Evolutionary conservation across 2,888 invertebrate species (phyloP).

Genomic region (Thelaira solivaga): DNA sequence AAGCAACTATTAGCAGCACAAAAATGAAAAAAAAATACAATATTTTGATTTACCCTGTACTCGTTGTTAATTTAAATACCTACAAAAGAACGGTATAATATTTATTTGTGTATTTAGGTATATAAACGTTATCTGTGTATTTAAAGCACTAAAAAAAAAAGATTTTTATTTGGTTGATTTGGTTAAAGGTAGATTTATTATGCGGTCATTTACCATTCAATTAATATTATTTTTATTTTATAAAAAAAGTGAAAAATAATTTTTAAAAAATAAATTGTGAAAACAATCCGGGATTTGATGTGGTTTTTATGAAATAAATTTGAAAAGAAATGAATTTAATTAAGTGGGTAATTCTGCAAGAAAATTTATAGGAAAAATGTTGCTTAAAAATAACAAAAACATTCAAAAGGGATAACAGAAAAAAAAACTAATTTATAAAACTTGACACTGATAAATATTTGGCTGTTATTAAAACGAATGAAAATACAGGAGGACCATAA

Average conservation of each 20-base stretch:
- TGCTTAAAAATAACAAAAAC: too few species aligned
- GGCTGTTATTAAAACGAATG: too few species aligned
- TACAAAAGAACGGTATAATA: neutral
- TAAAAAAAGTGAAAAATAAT: slow-evolving; percentile 21
- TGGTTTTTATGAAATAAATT: neutral
- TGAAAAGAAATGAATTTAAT: neutral
- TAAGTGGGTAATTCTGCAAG: too few species aligned
- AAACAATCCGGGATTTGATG: neutral
- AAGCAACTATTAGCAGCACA: too few species aligned
- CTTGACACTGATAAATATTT: too few species aligned
- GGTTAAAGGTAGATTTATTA: slow-evolving; percentile 45
- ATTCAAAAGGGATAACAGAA: too few species aligned
- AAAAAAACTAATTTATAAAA: too few species aligned
- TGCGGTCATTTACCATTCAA: slow-evolving; percentile 45
- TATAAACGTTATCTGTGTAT: slow-evolving; percentile 20
- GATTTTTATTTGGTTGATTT: slow-evolving; percentile 2
- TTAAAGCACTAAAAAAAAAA: slow-evolving; percentile 31
- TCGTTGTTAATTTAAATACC: slow-evolving; percentile 45
- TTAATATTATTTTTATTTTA: slow-evolving; percentile 39
- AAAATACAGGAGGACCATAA: too few species aligned
- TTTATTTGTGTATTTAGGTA: neutral
- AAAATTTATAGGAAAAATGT: too few species aligned
- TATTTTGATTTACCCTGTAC: too few species aligned
- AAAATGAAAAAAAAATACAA: too few species aligned
- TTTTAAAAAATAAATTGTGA: neutral